Conservation (phyloP, 2,113 vertebrate genomes). For the Hepsetus odoe region DNA sequence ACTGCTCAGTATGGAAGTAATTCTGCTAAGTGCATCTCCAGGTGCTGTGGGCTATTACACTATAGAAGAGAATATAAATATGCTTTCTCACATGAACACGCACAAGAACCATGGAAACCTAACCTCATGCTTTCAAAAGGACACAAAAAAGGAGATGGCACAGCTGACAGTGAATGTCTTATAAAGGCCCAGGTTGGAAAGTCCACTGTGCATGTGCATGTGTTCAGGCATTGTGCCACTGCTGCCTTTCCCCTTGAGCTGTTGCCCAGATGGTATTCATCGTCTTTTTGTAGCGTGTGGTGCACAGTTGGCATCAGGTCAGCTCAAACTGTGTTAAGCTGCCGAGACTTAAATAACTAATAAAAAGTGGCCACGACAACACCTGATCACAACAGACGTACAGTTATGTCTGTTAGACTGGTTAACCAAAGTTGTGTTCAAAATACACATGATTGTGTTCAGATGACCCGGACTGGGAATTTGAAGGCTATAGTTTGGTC, state of each 20-base stretch:
- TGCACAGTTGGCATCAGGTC: conserved; percentile 31
- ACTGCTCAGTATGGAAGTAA: conserved; percentile 26
- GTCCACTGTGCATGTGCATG: conserved; percentile 22
- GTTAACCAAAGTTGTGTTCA: background rate
- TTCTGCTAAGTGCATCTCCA: conserved; percentile 23
- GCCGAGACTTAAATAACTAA: conserved; percentile 31
- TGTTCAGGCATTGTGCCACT: conserved; percentile 45
- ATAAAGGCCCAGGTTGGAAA: background rate
- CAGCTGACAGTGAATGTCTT: background rate
- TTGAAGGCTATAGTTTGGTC: background rate
- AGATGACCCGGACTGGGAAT: background rate
- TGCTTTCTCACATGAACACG: background rate
- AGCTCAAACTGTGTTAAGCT: conserved; percentile 37
- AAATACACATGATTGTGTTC: background rate
- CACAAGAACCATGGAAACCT: background rate
- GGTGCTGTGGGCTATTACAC: conserved; percentile 19
- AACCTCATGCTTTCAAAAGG: background rate
- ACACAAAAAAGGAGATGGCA: background rate
- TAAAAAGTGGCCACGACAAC: background rate
- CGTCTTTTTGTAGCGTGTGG: conserved; percentile 42
- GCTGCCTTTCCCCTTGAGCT: conserved; percentile 49
- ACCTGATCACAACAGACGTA: background rate
- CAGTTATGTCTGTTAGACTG: background rate
- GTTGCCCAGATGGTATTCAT: conserved; percentile 52
- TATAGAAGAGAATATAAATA: conserved; percentile 24